Conservation (phyloP, 1,140 invertebrate genomes). For the Scylla paramamosain region DNA sequence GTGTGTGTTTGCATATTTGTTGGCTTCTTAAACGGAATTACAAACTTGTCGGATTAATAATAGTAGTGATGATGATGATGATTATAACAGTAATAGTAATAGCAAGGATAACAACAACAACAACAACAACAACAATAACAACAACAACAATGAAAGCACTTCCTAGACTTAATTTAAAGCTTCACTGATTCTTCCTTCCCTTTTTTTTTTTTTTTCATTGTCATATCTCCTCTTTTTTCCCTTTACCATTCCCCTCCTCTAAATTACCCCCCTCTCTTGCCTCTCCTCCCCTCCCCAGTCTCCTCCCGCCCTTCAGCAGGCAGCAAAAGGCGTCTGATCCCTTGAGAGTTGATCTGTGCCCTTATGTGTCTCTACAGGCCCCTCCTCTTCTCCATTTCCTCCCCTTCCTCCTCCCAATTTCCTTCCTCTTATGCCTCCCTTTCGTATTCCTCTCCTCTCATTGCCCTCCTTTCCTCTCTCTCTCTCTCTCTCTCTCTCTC, state of each 20-base stretch:
- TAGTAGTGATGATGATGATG: constrained; percentile 10
- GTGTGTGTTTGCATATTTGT: background rate
- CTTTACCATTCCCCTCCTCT: background rate
- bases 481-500: background rate
- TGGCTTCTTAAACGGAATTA: too few relatives aligned
- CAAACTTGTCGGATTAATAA: background rate
- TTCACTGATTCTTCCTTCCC: background rate
- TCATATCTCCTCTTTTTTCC: background rate
- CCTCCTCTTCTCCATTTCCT: background rate
- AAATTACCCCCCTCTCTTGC: background rate
- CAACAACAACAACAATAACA: background rate
- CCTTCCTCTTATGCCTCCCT: background rate
- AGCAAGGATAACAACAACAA: background rate
- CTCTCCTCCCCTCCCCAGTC: background rate
- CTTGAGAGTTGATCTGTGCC: background rate
- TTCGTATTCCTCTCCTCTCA: background rate
- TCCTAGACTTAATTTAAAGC: background rate
- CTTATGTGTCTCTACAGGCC: background rate
- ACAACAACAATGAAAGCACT: background rate
- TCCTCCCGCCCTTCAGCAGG: background rate
- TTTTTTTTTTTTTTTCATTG: background rate
- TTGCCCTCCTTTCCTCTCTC: background rate
- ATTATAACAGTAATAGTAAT: too few relatives aligned
- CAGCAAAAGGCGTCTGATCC: background rate
- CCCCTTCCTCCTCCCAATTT: background rate